Evolutionary conservation across 2,797 vertebrate genomes (phyloP).

Genomic region (Macroramphosus scolopax): DNA sequence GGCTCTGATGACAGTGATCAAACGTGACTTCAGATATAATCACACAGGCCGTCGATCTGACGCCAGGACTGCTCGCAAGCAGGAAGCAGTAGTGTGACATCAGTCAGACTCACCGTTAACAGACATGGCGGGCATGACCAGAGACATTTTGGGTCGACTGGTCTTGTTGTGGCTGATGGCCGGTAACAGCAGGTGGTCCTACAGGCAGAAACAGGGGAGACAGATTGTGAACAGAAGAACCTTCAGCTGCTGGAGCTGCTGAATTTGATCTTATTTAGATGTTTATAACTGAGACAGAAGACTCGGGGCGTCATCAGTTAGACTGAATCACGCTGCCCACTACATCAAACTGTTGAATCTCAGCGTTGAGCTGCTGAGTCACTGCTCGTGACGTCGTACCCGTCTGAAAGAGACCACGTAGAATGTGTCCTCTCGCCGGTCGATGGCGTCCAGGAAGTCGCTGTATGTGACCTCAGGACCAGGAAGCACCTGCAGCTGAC

Average conservation of each 20-base stretch:
- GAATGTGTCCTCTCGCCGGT: slow-evolving; percentile 89
- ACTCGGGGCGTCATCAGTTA: too few relatives aligned
- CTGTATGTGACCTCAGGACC: slow-evolving; percentile 84
- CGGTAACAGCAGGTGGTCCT: slow-evolving; percentile 76
- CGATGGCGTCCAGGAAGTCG: slow-evolving; percentile 89
- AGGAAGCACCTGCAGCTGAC: slow-evolving; percentile 86
- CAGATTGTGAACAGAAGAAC: too few relatives aligned
- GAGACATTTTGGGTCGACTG: slow-evolving; percentile 89
- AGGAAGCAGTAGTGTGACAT: too few relatives aligned
- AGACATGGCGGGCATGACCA: slow-evolving; percentile 93
- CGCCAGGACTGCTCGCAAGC: neutral
- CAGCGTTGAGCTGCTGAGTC: too few relatives aligned
- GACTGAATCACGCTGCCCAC: too few relatives aligned
- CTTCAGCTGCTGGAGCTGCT: too few relatives aligned
- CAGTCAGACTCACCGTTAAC: slow-evolving; percentile 77
- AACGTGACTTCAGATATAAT: too few relatives aligned
- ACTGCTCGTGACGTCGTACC: slow-evolving; percentile 70
- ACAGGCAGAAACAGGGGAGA: neutral
- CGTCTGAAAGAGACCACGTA: slow-evolving; percentile 91
- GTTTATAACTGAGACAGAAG: too few relatives aligned
- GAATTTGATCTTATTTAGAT: too few relatives aligned
- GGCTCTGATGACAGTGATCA: too few relatives aligned
- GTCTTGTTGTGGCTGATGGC: slow-evolving; percentile 77
- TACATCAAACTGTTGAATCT: too few relatives aligned
- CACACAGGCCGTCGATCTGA: neutral